Evolutionary conservation across 2,888 invertebrate species (phyloP).

Genomic region (Pyralis farinalis): DNA sequence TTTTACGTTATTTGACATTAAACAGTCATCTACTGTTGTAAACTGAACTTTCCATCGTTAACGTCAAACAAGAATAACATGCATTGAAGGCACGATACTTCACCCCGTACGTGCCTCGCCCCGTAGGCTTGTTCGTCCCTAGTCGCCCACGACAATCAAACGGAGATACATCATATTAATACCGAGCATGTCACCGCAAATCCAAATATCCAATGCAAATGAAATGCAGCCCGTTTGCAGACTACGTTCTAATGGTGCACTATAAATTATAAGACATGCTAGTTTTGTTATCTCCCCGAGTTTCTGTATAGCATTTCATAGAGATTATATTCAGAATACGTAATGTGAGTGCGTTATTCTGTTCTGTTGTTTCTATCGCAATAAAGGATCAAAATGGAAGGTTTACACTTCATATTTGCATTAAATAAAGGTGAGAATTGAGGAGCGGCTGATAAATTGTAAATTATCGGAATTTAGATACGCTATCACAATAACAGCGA

Average conservation of each 20-base stretch:
- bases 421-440: neutral
- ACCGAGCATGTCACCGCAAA: constrained; percentile 73
- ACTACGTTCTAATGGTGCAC: constrained; percentile 60
- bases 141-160: constrained; percentile 54
- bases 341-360: constrained; percentile 61
- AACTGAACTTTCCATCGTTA: constrained; percentile 35
- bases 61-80: constrained; percentile 30
- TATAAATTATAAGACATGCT: constrained; percentile 68
- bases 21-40: constrained; percentile 21
- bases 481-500: too few relatives aligned
- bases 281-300: constrained; percentile 66
- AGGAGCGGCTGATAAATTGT: too few relatives aligned
- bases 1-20: constrained; percentile 7
- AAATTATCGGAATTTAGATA: too few relatives aligned
- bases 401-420: neutral
- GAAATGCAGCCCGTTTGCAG: constrained; percentile 56
- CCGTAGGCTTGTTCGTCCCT: constrained; percentile 1
- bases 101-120: constrained; percentile 10
- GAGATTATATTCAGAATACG: constrained; percentile 68
- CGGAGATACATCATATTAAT: constrained; percentile 74
- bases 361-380: constrained; percentile 18
- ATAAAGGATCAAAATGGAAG: neutral
- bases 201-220: constrained; percentile 76
- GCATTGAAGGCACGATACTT: constrained; percentile 4
- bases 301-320: constrained; percentile 68